Conservation (phyloP, 2,888 invertebrate genomes). For the Netelia fuscicornis region DNA sequence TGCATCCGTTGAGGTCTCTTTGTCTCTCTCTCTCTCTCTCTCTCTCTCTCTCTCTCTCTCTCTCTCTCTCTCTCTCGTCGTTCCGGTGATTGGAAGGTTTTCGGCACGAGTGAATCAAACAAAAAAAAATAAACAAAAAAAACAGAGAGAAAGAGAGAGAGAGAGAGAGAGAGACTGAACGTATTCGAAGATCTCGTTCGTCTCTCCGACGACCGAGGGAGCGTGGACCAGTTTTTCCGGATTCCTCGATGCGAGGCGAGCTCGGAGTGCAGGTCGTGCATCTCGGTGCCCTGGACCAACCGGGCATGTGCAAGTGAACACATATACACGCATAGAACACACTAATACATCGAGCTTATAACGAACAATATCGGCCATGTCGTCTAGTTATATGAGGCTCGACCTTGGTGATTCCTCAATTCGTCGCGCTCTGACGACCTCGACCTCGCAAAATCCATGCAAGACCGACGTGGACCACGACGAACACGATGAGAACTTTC, state of each 20-base stretch:
- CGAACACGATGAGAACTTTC: constrained; percentile 26
- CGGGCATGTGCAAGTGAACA: neutral
- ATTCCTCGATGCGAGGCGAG: constrained; percentile 60
- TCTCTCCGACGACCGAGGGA: constrained; percentile 11
- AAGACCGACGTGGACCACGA: constrained; percentile 28
- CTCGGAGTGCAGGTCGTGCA: constrained; percentile 18
- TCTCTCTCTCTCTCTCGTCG: neutral
- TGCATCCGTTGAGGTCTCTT: constrained; percentile 1
- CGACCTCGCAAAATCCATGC: constrained; percentile 47
- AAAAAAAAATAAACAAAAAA: neutral
- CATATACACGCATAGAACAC: neutral
- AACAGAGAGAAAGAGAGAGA: constrained; percentile 16
- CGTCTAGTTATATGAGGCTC: constrained; percentile 65
- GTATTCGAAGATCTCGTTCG: constrained; percentile 38
- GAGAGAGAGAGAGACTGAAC: neutral
- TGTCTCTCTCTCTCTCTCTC: neutral
- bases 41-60: too few relatives aligned
- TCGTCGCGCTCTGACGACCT: constrained; percentile 54
- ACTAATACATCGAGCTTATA: neutral
- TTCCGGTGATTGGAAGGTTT: constrained; percentile 41
- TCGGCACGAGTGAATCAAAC: neutral
- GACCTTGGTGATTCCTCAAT: constrained; percentile 57
- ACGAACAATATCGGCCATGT: constrained; percentile 57
- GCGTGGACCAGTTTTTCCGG: constrained; percentile 66
- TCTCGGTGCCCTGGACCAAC: neutral